Base-by-base conservation (phyloP, 2,113 vertebrate genomes). In the Bungarus multicinctus region DNA sequence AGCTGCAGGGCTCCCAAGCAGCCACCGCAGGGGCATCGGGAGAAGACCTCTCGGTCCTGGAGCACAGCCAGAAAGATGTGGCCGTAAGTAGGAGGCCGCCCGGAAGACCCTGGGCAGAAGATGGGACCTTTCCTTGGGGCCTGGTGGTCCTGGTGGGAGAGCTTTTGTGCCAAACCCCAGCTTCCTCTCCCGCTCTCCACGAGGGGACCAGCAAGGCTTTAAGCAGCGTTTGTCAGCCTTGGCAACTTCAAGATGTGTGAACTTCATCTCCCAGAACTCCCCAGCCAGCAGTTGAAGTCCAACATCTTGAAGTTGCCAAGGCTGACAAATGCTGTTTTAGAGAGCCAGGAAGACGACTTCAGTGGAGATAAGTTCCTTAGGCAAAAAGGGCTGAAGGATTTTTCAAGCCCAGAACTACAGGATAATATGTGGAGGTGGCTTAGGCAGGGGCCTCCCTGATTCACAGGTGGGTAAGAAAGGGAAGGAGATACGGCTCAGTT, bases 61-160 rank as follows among this genome's bases (percentile, higher is more conserved):
- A 98, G 87, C 97, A 98, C 93, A 98, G 98, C 91, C 98, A 99
- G n/a, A 98, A 94, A 1, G 98, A 98, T 1, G 95, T 99, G 0
- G 98, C 99, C 98, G 99, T 99, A 34, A 6, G 96, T 93, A 89
- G 1, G 7, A 3, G 11, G 5, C 11, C 23, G 1, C 20, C n/a
- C 12, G 7, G 22, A 60, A 30, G 39, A 58, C 27, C 20, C 1
- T 2, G 20, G 58, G 11, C 7, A 18, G 8, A 81, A 39, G 34
- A 2, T 18, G 3, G n/a, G 18, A 8, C 16, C 69, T 39, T 39
- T 39, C 0, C 69, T 18, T 2, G 64, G 69, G 16, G 69, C 69
- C 69, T 22, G 69, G 64, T 9, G 14, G n/a, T 30, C n/a, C 12
- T 34, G n/a, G 16, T 34, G n/a, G n/a, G 34, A 9, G 34, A 81